Conservation (phyloP, 2,113 vertebrate genomes). For the Crotalus horridus region DNA sequence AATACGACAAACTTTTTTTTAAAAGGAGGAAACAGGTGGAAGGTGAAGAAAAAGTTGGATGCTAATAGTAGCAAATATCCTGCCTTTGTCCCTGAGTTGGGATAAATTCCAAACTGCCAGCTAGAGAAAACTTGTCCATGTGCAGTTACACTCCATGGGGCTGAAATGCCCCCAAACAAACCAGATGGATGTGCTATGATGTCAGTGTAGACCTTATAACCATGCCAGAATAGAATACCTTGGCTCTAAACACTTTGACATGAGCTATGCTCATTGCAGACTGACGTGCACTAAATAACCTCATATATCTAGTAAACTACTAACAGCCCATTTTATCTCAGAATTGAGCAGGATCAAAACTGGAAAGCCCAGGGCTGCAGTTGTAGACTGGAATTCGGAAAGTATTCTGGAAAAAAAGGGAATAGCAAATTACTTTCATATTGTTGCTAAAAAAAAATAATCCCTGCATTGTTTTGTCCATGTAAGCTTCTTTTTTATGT, state of each 20-base stretch:
- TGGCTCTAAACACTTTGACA: neutral
- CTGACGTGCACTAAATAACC: neutral
- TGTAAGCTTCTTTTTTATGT: neutral
- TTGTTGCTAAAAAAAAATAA: neutral
- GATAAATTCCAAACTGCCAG: neutral
- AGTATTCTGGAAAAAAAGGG: neutral
- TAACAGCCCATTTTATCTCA: neutral
- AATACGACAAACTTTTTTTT: neutral
- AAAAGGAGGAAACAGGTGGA: conserved; percentile 1
- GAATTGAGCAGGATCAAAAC: neutral
- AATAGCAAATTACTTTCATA: neutral
- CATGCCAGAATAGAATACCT: conserved; percentile 5
- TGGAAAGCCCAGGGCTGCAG: neutral
- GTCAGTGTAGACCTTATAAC: neutral
- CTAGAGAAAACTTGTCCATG: conserved; percentile 11
- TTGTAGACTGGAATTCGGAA: neutral
- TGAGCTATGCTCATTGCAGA: neutral
- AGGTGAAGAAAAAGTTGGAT: conserved; percentile 5
- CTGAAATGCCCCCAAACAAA: neutral
- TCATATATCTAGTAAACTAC: neutral
- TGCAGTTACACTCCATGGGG: conserved; percentile 1
- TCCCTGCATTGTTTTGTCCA: neutral
- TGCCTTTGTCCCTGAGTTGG: neutral
- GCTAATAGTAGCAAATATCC: neutral
- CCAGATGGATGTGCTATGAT: conserved; percentile 14